These are phyloP conservation scores for Tauraco erythrolophus DNA, from an alignment of 2,113 vertebrate genomes.

Conservation along the genomic window DNA sequence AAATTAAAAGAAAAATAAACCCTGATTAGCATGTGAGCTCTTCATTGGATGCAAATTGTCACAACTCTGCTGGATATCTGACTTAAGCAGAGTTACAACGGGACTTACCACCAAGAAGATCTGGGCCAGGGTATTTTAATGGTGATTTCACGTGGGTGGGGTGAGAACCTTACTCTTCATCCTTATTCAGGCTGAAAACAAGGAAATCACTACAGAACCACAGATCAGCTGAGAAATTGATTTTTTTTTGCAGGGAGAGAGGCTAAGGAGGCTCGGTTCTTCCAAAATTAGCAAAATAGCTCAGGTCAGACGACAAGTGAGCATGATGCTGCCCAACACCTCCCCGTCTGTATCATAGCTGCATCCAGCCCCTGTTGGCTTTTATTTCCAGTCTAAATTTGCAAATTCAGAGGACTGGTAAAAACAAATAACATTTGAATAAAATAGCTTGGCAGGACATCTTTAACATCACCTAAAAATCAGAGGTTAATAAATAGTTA, in stretches of 20 bases:
- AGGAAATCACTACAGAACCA: neutral
- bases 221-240: neutral
- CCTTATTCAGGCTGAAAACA: neutral
- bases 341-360: neutral
- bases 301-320: neutral
- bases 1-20: constrained; percentile 15
- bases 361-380: neutral
- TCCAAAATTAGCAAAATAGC: constrained; percentile 13
- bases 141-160: neutral
- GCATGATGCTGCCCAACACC: neutral
- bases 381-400: neutral
- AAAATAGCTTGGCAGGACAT: constrained; percentile 4
- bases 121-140: neutral
- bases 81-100: neutral
- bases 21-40: neutral
- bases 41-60: neutral
- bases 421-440: neutral
- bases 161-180: neutral
- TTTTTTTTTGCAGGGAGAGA: neutral
- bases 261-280: neutral
- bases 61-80: neutral
- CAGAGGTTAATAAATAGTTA: constrained; percentile 39
- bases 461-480: neutral
- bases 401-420: neutral
- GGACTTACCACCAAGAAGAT: neutral